Base-by-base conservation (phyloP, 2,113 vertebrate genomes). In the Microtus oregoni region DNA sequence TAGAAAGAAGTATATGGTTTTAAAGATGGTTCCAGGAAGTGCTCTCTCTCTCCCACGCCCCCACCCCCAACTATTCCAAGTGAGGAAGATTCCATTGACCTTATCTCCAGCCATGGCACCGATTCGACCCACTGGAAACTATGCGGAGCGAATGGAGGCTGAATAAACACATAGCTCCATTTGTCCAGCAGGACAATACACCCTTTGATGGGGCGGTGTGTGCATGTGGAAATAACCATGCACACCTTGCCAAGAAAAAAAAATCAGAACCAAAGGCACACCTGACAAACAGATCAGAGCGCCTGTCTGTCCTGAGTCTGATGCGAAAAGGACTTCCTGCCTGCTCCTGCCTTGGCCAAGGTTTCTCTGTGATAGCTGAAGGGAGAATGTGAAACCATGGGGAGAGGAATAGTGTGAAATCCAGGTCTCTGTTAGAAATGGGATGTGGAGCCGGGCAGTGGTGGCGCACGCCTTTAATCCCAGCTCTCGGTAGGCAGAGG, bases 181-280 rank as follows among this genome's bases (percentile, higher is more conserved):
- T 72, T 81, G 82, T 30, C 86, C 35, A 61, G 26, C 79, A 50
- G 82, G 58, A 81, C 47, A 72, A 63, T 14, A 32, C 50, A 55
- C 83, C n/a, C 55, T 83, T 91, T 86, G 70, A 86, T 35, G 76
- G 35, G 7, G 52, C 87, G 67, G 50, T 58, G 30, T 32, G 5
- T 50, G 52, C 72, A 14, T 20, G 0, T 94, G 44, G 72, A 94
- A 44, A 32, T n/a, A 95, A 92, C 77, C 32, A 19, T 20, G 58
- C 61, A 52, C 52, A 78, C 28, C 92, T 92, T 94, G 70, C 70
- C 86, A 94, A 90, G 55, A 92, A 78, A 92, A 78, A 90, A 47
- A 75, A 97, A 73, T 94, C 86, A 92, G 44, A 92, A 90, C 67
- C 50, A 41, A 83, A 94, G 81, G 81, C 83, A 86, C 17, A 38